A percentile compares a stretch with the other conserved stretches of the same genome.
Conservation (phyloP, 2,113 vertebrate species). For the Ceratotherium simum region DNA sequence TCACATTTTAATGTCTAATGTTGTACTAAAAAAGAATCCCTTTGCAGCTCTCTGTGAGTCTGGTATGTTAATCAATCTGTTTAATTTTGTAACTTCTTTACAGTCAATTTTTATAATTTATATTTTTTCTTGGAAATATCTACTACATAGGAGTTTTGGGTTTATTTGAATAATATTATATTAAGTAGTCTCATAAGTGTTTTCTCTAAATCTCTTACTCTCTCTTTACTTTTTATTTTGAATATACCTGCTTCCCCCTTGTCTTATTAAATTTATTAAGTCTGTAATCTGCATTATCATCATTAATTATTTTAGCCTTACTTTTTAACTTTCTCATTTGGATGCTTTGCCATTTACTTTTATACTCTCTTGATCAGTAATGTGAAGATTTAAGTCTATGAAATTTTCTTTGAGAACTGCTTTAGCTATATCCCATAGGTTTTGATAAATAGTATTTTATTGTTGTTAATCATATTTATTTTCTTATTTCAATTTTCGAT, state of each 20-base stretch:
- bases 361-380: background rate
- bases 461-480: background rate
- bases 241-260: background rate
- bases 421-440: background rate
- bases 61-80: background rate
- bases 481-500: background rate
- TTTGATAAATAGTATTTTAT: background rate
- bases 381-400: background rate
- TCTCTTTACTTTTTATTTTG: constrained; percentile 2
- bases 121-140: background rate
- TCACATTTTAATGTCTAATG: background rate
- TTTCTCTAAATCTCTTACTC: background rate
- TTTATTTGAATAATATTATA: background rate
- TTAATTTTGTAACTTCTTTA: background rate
- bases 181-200: background rate
- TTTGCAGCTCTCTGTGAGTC: background rate
- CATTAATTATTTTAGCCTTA: constrained; percentile 11
- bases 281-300: background rate
- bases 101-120: background rate
- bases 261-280: background rate
- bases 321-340: background rate
- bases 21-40: background rate
- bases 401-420: background rate
- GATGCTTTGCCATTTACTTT: background rate
- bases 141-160: background rate